Base-by-base conservation (phyloP, 1,140 invertebrate genomes). In the Melipona quadrifasciata region DNA sequence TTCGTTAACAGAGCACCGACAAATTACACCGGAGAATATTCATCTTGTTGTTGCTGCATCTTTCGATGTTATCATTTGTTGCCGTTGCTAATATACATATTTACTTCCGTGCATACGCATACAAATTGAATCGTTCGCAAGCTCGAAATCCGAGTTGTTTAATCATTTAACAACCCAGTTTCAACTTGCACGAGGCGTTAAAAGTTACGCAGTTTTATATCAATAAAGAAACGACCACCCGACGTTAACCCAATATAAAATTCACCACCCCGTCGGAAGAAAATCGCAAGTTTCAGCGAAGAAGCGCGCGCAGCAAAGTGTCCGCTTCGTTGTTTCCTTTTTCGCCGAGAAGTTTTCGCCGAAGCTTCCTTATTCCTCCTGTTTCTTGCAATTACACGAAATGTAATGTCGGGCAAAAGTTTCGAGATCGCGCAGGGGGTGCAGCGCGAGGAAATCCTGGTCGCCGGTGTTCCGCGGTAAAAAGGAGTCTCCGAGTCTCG, bases 371-470 rank as follows among this genome's bases (percentile, higher is more conserved):
- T 24, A 55, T 64, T 31, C 71, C 47, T 53, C 58, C 61, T 47
- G 55, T 85, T 81, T 79, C n/a, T 70, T 53, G 67, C 82, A 85
- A 88, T 88, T 88, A 88, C 76, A 53, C 82, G 78, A 65, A 19
- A 34, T 61, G 70, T n/a, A 57, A 87, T 53, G 64, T 34, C n/a
- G 74, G 12, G 34, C 34, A 24, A 51, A 83, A 78, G 19, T 78
- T 83, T 71, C 39, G 17, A 39, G 51, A 47, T 21, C 27, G n/a
- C 24, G 39, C 39, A 47, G 39, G 47, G 75, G n/a, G 11, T n/a
- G 39, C 57, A 14, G 47, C 31, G 61, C 64, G n/a, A 47, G 51
- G 65, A 67, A 71, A 77, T 58, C 64, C 80, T 34, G 31, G n/a
- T 14, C 3, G 12, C 39, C 24, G 53, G 8, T 47, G 51, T 67